phyloP scores from a whole-genome alignment of 2,888 invertebrate species.

The Oxycera nigricornis region DNA sequence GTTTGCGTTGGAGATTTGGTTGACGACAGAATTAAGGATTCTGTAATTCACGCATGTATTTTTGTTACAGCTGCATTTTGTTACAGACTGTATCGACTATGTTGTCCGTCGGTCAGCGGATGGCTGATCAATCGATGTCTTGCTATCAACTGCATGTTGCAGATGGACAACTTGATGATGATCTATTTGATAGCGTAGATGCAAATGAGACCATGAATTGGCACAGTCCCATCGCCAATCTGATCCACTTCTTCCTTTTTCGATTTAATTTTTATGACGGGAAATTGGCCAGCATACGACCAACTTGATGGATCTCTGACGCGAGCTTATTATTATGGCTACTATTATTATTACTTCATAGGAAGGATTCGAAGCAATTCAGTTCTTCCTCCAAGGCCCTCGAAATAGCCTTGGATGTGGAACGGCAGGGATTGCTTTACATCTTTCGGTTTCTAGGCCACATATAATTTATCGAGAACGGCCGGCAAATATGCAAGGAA shows the following conservation, averaged over 20 bases:
- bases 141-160: background rate
- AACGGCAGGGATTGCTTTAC: background rate
- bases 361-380: too few species aligned
- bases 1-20: too few species aligned
- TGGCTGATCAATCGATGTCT: background rate
- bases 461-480: background rate
- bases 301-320: background rate
- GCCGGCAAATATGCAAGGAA: background rate
- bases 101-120: background rate
- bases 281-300: background rate
- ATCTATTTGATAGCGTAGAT: background rate
- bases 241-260: background rate
- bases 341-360: conserved; percentile 1
- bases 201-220: background rate
- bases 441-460: background rate
- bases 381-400: background rate
- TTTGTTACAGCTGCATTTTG: too few species aligned
- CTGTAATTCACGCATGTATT: too few species aligned
- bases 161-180: background rate
- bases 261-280: background rate
- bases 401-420: background rate
- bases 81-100: too few species aligned
- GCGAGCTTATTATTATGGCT: background rate
- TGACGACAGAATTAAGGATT: too few species aligned
- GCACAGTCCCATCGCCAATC: background rate